phyloP scores from a whole-genome alignment of 2,113 vertebrate species.

The Cyanoramphus novaezelandiae region DNA sequence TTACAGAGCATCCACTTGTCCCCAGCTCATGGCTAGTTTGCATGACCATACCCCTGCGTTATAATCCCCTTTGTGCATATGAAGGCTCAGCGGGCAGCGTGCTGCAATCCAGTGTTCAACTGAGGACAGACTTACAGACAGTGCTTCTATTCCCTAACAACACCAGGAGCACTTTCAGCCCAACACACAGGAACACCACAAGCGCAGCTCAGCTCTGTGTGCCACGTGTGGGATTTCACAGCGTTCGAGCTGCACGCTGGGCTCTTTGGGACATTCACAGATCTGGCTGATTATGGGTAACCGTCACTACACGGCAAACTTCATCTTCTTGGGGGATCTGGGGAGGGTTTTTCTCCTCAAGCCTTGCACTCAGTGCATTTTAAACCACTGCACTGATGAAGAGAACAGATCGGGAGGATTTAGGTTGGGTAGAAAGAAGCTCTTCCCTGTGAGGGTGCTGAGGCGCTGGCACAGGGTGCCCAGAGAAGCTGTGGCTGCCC shows the following conservation, averaged over 20 bases:
- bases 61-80: fast-evolving
- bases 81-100: neutral
- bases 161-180: fast-evolving
- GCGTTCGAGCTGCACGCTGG: fast-evolving
- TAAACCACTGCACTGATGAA: neutral
- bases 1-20: fast-evolving
- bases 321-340: neutral
- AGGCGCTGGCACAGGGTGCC: neutral
- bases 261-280: neutral
- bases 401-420: neutral
- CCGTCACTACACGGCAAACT: neutral
- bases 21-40: neutral
- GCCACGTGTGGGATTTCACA: fast-evolving
- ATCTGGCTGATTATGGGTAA: neutral
- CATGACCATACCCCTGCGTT: fast-evolving
- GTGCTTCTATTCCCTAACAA: neutral
- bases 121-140: neutral
- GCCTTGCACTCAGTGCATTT: neutral
- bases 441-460: neutral
- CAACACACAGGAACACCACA: fast-evolving
- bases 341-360: neutral
- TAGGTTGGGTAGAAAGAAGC: neutral
- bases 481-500: too few species aligned
- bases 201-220: fast-evolving
- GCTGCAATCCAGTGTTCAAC: neutral